Evolutionary conservation across 2,888 invertebrate species (phyloP).

Genomic region (Dynastes grantii): DNA sequence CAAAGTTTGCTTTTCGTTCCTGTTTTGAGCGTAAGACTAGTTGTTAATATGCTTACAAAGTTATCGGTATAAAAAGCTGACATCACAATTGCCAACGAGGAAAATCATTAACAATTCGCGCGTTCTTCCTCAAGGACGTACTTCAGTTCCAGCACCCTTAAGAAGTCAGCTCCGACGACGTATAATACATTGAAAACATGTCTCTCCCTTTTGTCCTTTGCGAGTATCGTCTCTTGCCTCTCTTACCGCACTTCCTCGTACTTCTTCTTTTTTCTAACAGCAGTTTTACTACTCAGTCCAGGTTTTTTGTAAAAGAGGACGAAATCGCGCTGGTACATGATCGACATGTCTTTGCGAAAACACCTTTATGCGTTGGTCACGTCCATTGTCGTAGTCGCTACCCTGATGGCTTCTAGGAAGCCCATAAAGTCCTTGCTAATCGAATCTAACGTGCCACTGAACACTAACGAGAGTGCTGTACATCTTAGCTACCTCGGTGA

Average conservation of each 20-base stretch:
- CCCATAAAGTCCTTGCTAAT: slow-evolving; percentile 13
- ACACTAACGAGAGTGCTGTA: background rate
- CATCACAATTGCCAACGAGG: slow-evolving; percentile 60
- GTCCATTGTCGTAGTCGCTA: slow-evolving; percentile 45
- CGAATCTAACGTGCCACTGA: background rate
- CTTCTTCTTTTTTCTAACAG: slow-evolving; percentile 16
- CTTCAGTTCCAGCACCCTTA: slow-evolving; percentile 38
- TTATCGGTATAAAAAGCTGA: slow-evolving; percentile 60
- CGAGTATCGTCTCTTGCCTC: background rate
- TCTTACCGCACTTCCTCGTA: background rate
- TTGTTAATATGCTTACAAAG: slow-evolving; percentile 29
- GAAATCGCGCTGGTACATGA: slow-evolving; percentile 32
- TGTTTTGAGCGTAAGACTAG: background rate
- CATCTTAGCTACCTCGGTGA: slow-evolving; percentile 20
- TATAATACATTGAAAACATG: slow-evolving; percentile 13
- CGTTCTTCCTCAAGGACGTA: slow-evolving; percentile 61
- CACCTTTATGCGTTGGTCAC: slow-evolving; percentile 49
- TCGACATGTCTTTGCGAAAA: slow-evolving; percentile 42
- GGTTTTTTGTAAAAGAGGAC: slow-evolving; percentile 4
- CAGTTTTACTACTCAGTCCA: slow-evolving; percentile 7
- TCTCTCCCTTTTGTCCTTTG: slow-evolving; percentile 2
- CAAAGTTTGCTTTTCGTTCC: background rate
- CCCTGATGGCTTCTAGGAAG: slow-evolving; percentile 41
- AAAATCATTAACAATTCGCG: slow-evolving; percentile 60
- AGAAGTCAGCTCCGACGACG: slow-evolving; percentile 8